Conservation (phyloP, 2,888 invertebrate genomes). For the Gisinianus flammeolus region DNA sequence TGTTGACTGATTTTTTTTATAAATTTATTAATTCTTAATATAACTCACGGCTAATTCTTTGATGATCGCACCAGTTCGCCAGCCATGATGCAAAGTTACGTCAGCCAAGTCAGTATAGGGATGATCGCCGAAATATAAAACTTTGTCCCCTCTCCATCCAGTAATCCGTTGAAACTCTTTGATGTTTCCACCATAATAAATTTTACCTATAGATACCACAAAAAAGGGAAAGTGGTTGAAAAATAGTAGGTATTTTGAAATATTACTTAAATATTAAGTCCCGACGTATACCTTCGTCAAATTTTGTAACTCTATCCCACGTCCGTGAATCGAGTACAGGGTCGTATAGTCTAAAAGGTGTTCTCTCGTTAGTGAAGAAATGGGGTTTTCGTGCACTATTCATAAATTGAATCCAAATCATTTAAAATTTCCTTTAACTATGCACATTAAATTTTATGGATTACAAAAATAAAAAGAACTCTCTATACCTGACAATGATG, state of each 20-base stretch:
- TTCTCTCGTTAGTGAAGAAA: slow-evolving; percentile 87
- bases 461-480: too few species aligned
- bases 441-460: too few species aligned
- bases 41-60: slow-evolving; percentile 81
- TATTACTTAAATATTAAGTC: too few species aligned
- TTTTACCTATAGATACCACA: too few species aligned
- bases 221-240: too few species aligned
- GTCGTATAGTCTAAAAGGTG: slow-evolving; percentile 88
- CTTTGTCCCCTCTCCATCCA: slow-evolving; percentile 89
- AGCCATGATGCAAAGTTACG: slow-evolving; percentile 90
- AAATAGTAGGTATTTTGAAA: too few species aligned
- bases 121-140: slow-evolving; percentile 97
- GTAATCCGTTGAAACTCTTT: slow-evolving; percentile 83
- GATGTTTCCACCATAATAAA: slow-evolving; percentile 95
- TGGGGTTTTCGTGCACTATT: slow-evolving; percentile 95
- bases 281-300: too few species aligned
- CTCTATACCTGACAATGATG: slow-evolving; percentile 87
- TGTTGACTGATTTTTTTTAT: too few species aligned
- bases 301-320: slow-evolving; percentile 86
- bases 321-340: slow-evolving; percentile 79
- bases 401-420: too few species aligned
- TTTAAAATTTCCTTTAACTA: too few species aligned
- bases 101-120: slow-evolving; percentile 97
- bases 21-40: too few species aligned
- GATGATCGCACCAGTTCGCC: slow-evolving; percentile 93